phyloP scores from a whole-genome alignment of 2,797 vertebrate genomes.

The Carduelis carduelis region DNA sequence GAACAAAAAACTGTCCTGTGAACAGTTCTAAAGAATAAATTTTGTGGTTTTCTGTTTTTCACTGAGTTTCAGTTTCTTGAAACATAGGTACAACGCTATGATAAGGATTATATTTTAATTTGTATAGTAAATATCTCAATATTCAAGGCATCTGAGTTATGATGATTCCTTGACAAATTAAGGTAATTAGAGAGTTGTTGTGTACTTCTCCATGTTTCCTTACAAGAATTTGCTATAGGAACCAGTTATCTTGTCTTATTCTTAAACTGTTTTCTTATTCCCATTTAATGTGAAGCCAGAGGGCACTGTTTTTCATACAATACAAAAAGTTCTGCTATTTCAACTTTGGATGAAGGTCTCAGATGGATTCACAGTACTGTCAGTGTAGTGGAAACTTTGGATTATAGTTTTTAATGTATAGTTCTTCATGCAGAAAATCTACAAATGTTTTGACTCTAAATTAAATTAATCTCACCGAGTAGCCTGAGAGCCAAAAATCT shows the following conservation, averaged over 20 bases:
- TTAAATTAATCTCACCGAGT: neutral
- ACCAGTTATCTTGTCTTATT: neutral
- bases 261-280: neutral
- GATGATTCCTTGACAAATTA: neutral
- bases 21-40: neutral
- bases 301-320: neutral
- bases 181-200: neutral
- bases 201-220: neutral
- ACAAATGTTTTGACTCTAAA: conserved; percentile 9
- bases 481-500: neutral
- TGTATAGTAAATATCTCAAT: neutral
- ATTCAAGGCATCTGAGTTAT: neutral
- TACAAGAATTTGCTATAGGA: neutral
- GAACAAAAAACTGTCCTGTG: neutral
- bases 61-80: neutral
- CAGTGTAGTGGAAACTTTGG: neutral
- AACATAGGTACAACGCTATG: neutral
- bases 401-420: neutral
- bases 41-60: neutral
- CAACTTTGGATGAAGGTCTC: neutral
- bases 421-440: conserved; percentile 24
- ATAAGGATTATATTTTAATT: neutral
- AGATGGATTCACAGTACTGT: neutral
- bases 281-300: neutral
- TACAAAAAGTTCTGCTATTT: neutral